A percentile compares a stretch with the other conserved stretches of the same genome.
These are phyloP conservation scores for Baccha elongata DNA, from an alignment of 2,888 invertebrate species.

Conservation along the genomic window DNA sequence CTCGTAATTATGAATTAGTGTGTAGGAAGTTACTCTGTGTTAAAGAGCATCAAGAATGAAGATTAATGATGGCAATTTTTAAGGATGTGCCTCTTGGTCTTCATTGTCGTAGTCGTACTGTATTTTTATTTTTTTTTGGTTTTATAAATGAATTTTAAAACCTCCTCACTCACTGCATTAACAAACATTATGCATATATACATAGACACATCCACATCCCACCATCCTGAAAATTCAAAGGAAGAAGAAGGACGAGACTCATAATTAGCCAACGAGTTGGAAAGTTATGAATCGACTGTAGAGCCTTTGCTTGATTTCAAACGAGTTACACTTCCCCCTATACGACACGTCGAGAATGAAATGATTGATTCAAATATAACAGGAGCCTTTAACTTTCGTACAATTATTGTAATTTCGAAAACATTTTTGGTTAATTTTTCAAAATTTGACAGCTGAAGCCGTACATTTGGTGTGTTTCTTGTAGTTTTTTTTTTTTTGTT, in stretches of 20 bases:
- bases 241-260: slow-evolving; percentile 44
- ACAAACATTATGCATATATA: slow-evolving; percentile 16
- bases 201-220: neutral
- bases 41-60: slow-evolving; percentile 74
- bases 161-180: slow-evolving; percentile 41
- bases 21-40: slow-evolving; percentile 65
- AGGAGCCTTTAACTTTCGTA: slow-evolving; percentile 69
- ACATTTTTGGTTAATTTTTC: slow-evolving; percentile 74
- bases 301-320: too few relatives aligned
- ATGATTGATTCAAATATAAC: slow-evolving; percentile 73
- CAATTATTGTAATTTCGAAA: slow-evolving; percentile 73
- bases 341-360: neutral
- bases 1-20: slow-evolving; percentile 73
- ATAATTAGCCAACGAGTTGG: slow-evolving; percentile 74
- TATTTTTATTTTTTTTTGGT: slow-evolving; percentile 27
- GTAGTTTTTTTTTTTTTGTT: neutral
- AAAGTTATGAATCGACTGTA: slow-evolving; percentile 71
- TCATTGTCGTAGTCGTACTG: slow-evolving; percentile 8
- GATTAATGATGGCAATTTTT: slow-evolving; percentile 73
- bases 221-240: slow-evolving; percentile 23
- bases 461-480: slow-evolving; percentile 30
- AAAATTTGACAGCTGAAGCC: slow-evolving; percentile 74
- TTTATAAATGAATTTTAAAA: slow-evolving; percentile 73
- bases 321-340: too few relatives aligned
- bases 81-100: slow-evolving; percentile 54